Percentiles rank a stretch among this genome's conserved stretches.
Conservation (phyloP, 1,140 invertebrate genomes). For the Brachionus manjavacas region DNA sequence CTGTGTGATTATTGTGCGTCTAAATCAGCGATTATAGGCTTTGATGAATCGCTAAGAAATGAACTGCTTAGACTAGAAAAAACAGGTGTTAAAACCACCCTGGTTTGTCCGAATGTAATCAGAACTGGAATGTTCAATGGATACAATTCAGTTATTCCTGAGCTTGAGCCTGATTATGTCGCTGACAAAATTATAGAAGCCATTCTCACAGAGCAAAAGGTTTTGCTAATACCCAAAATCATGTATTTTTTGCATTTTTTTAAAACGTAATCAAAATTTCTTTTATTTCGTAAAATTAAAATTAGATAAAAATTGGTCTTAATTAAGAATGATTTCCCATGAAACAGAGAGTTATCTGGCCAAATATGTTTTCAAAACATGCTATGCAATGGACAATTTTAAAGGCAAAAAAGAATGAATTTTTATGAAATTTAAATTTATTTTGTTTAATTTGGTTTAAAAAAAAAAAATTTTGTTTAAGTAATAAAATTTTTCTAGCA, state of each 20-base stretch:
- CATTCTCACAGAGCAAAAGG: constrained; percentile 72
- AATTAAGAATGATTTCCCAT: not conserved
- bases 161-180: constrained; percentile 77
- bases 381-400: constrained; percentile 19
- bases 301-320: too few relatives aligned
- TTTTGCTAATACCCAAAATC: constrained; percentile 72
- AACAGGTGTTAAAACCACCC: constrained; percentile 73
- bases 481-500: too few relatives aligned
- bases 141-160: constrained; percentile 62
- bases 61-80: constrained; percentile 47
- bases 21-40: constrained; percentile 86
- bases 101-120: constrained; percentile 88
- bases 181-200: constrained; percentile 75
- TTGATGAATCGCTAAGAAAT: constrained; percentile 66
- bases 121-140: constrained; percentile 91
- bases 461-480: too few relatives aligned
- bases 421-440: not conserved
- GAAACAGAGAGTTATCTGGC: constrained; percentile 31
- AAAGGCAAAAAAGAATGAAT: not conserved
- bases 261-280: constrained; percentile 50
- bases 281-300: not conserved
- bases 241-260: constrained; percentile 63
- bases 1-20: constrained; percentile 90
- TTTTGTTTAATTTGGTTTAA: too few relatives aligned
- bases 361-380: constrained; percentile 7